Percentiles rank a stretch among this genome's conserved stretches.
phyloP scores from a whole-genome alignment of 92 coral and sea anemone species.

The Pocillopora meandrina region DNA sequence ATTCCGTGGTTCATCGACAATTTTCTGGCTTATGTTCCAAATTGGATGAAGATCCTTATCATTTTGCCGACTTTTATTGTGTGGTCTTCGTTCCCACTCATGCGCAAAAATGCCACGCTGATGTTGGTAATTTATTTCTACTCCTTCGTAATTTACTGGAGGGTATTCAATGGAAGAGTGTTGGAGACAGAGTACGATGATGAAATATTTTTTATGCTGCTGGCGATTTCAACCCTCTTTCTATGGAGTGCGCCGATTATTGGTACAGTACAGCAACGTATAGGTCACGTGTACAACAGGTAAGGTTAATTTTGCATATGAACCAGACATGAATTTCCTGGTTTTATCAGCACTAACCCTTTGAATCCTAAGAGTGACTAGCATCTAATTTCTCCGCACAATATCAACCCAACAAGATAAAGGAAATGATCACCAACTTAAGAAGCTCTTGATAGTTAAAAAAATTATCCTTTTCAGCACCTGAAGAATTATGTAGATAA shows the following conservation, averaged over 20 bases:
- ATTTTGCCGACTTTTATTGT: conserved; percentile 40
- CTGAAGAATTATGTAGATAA: too few species aligned
- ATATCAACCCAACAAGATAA: too few species aligned
- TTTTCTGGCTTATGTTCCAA: conserved; percentile 51
- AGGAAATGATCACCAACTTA: too few species aligned
- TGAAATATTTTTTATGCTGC: conserved; percentile 22
- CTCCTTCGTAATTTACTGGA: conserved; percentile 68
- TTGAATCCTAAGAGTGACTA: too few species aligned
- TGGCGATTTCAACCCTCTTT: conserved; percentile 62
- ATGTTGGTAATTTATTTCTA: conserved; percentile 48
- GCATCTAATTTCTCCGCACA: too few species aligned
- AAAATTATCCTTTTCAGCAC: too few species aligned
- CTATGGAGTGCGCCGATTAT: conserved; percentile 74
- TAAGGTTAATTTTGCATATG: not conserved
- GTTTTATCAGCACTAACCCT: too few species aligned
- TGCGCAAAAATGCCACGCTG: conserved; percentile 56
- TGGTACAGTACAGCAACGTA: conserved; percentile 71
- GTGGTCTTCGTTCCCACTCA: conserved; percentile 61
- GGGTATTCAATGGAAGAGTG: conserved; percentile 56
- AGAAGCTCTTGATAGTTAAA: too few species aligned
- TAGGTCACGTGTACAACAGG: conserved; percentile 76
- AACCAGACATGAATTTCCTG: too few species aligned
- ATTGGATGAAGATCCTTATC: conserved; percentile 41
- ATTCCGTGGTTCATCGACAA: conserved; percentile 68
- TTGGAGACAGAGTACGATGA: conserved; percentile 48